Base-by-base conservation (phyloP, 53 echinoderm and acorn worm species). In the Crossaster papposus region DNA sequence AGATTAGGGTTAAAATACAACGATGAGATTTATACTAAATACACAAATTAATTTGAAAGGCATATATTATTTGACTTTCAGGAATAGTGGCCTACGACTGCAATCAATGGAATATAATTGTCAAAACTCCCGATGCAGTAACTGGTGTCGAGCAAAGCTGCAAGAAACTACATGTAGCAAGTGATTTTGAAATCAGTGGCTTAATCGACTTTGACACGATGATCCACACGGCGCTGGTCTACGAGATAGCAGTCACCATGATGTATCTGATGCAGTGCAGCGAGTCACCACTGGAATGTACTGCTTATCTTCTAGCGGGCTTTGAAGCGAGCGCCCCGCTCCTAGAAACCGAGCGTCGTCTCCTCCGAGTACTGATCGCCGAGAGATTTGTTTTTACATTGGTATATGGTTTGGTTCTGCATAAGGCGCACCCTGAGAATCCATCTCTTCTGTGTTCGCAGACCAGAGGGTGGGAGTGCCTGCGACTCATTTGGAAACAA, bases 121-220 rank as follows among this genome's bases (percentile, higher is more conserved):
- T 91, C 4, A 79, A 55, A 37, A 14, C 73, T 4, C 26, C 30
- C 23, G 17, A 30, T 28, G 44, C 31, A 37, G 26, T 1, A 17
- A 29, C 1, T 31, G 22, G 2, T 30, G 13, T 14, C 9, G 11
- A 18, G 1, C 14, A 38, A 26, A 44, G 71, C 31, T 2, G 33
- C 1, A 34, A 24, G 6, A n/a, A n/a, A n/a, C n/a, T n/a, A n/a
- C n/a, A n/a, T n/a, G n/a, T n/a, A 10, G 53, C 50, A 17, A 34
- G 36, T 15, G 80, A 91, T 28, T 68, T 62, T 14, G 58, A 89
- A 3, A 83, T 95, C 54, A 58, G 51, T 2, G 95, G 95, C 63
- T 51, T 95, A 36, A 85, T 96, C 20, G 96, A 96, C 34, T 96
- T 96, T 87, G 93, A 95, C 70, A 89, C 91, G n/a, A 77, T 53